Evolutionary conservation across 2,888 invertebrate genomes (phyloP).

Genomic region (Linnaemya vulpina): DNA sequence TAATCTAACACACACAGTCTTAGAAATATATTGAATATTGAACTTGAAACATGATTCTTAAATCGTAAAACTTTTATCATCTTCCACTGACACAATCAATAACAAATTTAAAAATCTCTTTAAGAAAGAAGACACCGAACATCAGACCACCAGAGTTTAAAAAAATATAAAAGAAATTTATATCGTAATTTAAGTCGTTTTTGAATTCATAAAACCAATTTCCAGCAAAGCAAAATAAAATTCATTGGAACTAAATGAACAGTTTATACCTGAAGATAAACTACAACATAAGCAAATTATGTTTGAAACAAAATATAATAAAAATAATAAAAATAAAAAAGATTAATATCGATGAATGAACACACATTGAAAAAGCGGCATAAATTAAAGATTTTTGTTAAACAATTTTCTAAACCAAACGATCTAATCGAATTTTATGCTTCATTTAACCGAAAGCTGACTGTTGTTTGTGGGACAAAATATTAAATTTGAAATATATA

Average conservation of each 20-base stretch:
- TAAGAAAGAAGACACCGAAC: constrained; percentile 2
- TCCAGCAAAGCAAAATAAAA: constrained; percentile 27
- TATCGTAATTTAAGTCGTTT: constrained; percentile 49
- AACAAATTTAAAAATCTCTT: not conserved
- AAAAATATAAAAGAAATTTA: constrained; percentile 11
- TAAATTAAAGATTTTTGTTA: constrained; percentile 53
- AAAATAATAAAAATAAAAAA: constrained; percentile 5
- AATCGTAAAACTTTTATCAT: constrained; percentile 23
- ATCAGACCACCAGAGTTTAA: constrained; percentile 44
- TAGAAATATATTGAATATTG: not conserved
- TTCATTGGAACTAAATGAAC: constrained; percentile 40
- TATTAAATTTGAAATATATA: not conserved
- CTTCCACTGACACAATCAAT: constrained; percentile 19
- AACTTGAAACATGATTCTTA: constrained; percentile 13
- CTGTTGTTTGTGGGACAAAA: constrained; percentile 9
- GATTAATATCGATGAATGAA: constrained; percentile 41
- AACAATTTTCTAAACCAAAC: constrained; percentile 48
- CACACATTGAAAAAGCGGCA: constrained; percentile 62
- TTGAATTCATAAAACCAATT: constrained; percentile 43
- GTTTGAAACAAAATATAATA: constrained; percentile 16
- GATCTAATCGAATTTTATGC: constrained; percentile 64
- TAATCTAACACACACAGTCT: not conserved
- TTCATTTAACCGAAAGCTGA: constrained; percentile 60
- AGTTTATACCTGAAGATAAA: constrained; percentile 24
- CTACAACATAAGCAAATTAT: constrained; percentile 54